Conservation (phyloP, 2,888 invertebrate species). For the Stenotaenia linearis region DNA sequence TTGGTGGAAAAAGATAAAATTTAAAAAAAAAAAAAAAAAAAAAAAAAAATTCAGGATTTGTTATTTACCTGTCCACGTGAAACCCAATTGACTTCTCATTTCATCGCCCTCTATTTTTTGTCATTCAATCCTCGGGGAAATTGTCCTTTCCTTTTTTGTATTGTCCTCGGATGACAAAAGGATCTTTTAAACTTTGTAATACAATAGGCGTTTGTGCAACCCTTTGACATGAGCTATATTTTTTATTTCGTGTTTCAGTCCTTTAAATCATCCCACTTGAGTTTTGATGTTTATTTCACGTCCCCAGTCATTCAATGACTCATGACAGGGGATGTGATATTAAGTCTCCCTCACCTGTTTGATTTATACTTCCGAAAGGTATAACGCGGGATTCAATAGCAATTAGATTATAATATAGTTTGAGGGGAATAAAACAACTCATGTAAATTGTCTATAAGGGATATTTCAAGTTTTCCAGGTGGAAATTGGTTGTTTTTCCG, state of each 20-base stretch:
- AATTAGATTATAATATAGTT: neutral
- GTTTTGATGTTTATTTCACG: neutral
- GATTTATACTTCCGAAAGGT: neutral
- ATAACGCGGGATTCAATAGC: neutral
- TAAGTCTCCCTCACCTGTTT: neutral
- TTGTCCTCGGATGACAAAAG: neutral
- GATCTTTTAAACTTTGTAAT: neutral
- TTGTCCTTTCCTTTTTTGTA: neutral
- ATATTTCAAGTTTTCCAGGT: too few species aligned
- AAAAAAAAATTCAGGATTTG: neutral
- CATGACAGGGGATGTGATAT: too few species aligned
- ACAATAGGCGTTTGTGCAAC: neutral
- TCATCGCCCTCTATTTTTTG: neutral
- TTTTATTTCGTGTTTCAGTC: neutral
- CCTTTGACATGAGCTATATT: neutral
- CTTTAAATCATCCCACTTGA: neutral
- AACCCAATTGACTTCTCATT: neutral
- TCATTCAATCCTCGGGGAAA: conserved; percentile 5
- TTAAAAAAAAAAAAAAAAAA: neutral
- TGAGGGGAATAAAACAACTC: neutral
- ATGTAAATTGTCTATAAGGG: too few species aligned
- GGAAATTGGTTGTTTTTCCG: too few species aligned
- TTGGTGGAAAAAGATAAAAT: neutral
- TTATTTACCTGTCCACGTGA: neutral
- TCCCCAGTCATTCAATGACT: neutral